phyloP scores from a whole-genome alignment of 2,888 invertebrate species.

The Brachycybe producta region DNA sequence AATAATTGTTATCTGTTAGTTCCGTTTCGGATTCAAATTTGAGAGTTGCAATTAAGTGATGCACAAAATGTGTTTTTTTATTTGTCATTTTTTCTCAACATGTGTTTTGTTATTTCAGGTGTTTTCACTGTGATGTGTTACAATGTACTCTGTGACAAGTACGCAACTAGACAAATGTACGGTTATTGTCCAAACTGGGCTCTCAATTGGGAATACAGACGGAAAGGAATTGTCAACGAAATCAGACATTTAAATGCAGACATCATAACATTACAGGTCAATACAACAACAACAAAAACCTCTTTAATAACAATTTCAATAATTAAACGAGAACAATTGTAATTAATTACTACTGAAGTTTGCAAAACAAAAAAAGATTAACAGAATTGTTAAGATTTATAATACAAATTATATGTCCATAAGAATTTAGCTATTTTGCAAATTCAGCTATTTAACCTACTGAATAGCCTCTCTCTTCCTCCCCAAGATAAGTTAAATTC shows the following conservation, averaged over 20 bases:
- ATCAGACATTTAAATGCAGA: slow-evolving; percentile 92
- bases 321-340: no score
- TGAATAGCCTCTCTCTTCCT: no score
- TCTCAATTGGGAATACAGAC: slow-evolving; percentile 94
- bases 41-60: background rate
- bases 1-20: slow-evolving; percentile 4
- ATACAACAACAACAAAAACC: no score
- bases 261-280: slow-evolving; percentile 78
- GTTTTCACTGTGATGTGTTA: slow-evolving; percentile 99
- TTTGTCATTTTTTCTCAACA: background rate
- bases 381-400: no score
- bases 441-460: no score
- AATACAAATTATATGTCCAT: no score
- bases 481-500: no score
- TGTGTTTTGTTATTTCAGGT: slow-evolving; percentile 36
- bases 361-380: no score
- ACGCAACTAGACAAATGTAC: slow-evolving; percentile 96
- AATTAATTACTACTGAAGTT: no score
- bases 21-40: background rate
- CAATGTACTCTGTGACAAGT: slow-evolving; percentile 98
- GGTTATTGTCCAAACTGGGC: slow-evolving; percentile 99
- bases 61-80: no score
- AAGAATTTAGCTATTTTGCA: no score
- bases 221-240: slow-evolving; percentile 92
- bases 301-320: no score